Percentiles rank a stretch among this genome's conserved stretches.
Conservation (phyloP, 2,113 vertebrate species). For the Oncorhynchus masou region DNA sequence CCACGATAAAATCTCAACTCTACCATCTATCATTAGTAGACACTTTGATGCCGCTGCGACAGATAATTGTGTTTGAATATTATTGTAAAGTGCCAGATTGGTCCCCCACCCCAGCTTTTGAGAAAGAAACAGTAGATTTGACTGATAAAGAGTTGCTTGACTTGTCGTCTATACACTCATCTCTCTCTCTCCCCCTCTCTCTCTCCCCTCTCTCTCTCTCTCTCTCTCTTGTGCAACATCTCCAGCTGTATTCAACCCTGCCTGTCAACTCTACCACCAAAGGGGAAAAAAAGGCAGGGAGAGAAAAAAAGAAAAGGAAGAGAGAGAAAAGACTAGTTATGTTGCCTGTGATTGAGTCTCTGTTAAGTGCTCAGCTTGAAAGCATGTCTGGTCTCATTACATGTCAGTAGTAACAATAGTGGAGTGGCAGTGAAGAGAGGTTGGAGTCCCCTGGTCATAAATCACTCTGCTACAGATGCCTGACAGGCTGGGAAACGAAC, state of each 20-base stretch:
- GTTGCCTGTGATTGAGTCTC: conserved; percentile 68
- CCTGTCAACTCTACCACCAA: conserved; percentile 54
- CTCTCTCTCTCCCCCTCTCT: conserved; percentile 1
- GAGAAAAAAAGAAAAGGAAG: conserved; percentile 31
- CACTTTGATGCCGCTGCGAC: neutral
- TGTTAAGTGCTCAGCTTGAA: conserved; percentile 81
- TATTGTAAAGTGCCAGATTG: neutral
- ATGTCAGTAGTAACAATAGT: conserved; percentile 93
- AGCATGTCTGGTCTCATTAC: conserved; percentile 93
- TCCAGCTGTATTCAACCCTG: conserved; percentile 36
- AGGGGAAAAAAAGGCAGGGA: conserved; percentile 33
- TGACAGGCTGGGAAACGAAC: conserved; percentile 80
- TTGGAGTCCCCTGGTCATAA: conserved; percentile 92
- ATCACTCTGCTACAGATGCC: conserved; percentile 87
- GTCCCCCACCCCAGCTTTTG: conserved; percentile 3
- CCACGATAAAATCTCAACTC: neutral
- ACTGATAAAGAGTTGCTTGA: conserved; percentile 23
- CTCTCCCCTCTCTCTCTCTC: conserved; percentile 8
- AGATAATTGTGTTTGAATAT: neutral
- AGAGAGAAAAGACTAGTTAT: conserved; percentile 46
- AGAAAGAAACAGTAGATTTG: neutral
- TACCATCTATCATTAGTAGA: too few relatives aligned
- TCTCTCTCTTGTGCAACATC: conserved; percentile 35
- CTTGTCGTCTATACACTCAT: neutral
- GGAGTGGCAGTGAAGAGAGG: conserved; percentile 91